Evolutionary conservation across 2,113 vertebrate species (phyloP).

Genomic region (Ochotona princeps): DNA sequence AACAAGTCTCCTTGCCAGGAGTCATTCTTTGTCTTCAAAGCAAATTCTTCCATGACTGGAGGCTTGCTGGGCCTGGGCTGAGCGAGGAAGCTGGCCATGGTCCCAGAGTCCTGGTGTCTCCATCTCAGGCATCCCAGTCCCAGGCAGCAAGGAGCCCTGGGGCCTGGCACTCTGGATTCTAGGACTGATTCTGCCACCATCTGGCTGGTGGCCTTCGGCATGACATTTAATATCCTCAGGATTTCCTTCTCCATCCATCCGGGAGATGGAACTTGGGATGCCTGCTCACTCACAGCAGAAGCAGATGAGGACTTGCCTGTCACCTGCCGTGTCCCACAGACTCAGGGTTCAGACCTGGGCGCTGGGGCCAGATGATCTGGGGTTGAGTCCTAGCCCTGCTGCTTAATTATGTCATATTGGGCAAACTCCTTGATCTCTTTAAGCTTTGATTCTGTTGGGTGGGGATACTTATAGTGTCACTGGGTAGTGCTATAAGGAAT

Average conservation of each 20-base stretch:
- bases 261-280: background rate
- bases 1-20: slow-evolving; percentile 65
- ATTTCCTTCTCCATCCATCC: background rate
- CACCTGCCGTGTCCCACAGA: background rate
- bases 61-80: slow-evolving; percentile 27
- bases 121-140: background rate
- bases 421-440: background rate
- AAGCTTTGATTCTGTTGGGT: background rate
- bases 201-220: background rate
- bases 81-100: slow-evolving; percentile 35
- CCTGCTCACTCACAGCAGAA: background rate
- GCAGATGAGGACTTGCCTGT: background rate
- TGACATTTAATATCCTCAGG: background rate
- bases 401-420: background rate
- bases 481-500: background rate
- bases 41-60: slow-evolving; percentile 75
- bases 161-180: background rate
- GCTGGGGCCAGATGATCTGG: background rate
- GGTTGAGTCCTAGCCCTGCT: background rate
- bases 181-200: background rate
- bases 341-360: background rate
- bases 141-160: background rate
- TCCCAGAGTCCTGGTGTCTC: slow-evolving; percentile 26
- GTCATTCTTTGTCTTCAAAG: slow-evolving; percentile 75
- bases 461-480: background rate